Base-by-base conservation (phyloP, 2,113 vertebrate species). In the Urocolius indicus region DNA sequence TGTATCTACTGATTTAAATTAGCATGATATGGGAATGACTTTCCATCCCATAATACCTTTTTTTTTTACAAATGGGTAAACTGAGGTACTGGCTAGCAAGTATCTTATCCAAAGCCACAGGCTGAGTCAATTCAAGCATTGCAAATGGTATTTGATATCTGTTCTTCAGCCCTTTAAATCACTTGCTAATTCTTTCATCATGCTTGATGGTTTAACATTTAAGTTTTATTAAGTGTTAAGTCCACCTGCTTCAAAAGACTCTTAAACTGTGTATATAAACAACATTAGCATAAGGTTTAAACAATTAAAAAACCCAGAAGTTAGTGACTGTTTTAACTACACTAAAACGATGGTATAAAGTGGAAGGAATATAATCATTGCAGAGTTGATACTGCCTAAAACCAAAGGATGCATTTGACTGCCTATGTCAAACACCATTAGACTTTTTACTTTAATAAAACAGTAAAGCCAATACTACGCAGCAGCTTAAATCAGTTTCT, bases 391-490 rank as follows among this genome's bases (percentile, higher is more conserved):
- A 38, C 13, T 80, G 34, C 27, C 69, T 93, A 63, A 94, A 92
- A 94, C 38, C 54, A 62, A 23, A 41, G 52, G 80, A 86, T 46
- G 16, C 54, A 38, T 89, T 88, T 93, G 57, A 78, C 63, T 90
- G 43, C n/a, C 29, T 68, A 32, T 76, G 87, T 74, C 76, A 94
- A 78, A 94, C 51, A 95, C 46, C 34, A 51, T 91, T 93, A 91
- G 41, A 63, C 36, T 94, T 87, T 57, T 94, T 84, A 46, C 77
- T 93, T 92, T 92, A 95, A 87, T 89, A 89, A 89, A 93, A 81
- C 24, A 34, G 48, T 78, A 86, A 86, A 93, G 46, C 65, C 61
- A 62, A 75, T 84, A 75, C 55, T 49, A 48, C 45, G 79, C 5
- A 77, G 51, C 73, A 89, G n/a, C 52, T 83, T 94, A 84, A 94